phyloP scores from a whole-genome alignment of 2,113 vertebrate species.

The Hyla sarda region DNA sequence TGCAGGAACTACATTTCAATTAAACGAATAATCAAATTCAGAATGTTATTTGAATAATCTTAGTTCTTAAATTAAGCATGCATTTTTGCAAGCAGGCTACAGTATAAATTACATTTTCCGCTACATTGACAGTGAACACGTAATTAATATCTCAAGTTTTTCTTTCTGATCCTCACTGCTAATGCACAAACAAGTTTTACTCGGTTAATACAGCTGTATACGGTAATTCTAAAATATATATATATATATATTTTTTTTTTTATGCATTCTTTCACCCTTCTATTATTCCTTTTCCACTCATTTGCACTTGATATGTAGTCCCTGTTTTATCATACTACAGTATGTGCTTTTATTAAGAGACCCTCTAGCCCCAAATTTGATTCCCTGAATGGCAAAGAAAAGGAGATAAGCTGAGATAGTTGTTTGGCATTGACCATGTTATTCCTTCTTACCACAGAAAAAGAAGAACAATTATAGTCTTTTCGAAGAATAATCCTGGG shows the following conservation, averaged over 20 bases:
- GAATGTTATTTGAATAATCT: constrained; percentile 93
- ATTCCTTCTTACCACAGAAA: no score
- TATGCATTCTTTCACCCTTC: neutral
- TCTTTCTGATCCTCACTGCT: constrained; percentile 83
- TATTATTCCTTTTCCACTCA: neutral
- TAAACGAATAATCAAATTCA: constrained; percentile 88
- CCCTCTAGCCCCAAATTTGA: no score
- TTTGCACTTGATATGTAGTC: neutral
- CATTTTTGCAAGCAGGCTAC: constrained; percentile 81
- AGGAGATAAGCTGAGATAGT: no score
- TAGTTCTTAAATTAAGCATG: constrained; percentile 87
- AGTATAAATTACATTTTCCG: constrained; percentile 96
- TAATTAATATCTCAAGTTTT: constrained; percentile 96
- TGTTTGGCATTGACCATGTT: no score
- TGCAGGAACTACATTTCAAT: constrained; percentile 77
- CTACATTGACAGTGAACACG: constrained; percentile 94
- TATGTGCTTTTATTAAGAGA: no score
- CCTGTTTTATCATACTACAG: no score
- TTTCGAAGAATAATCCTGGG: no score
- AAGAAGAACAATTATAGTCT: no score
- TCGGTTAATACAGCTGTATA: constrained; percentile 6
- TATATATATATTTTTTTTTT: neutral
- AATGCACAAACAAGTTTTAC: constrained; percentile 33
- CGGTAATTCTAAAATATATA: constrained; percentile 25
- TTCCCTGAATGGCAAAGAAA: no score